Conservation (phyloP, 2,888 invertebrate genomes). For the Allygus modestus region DNA sequence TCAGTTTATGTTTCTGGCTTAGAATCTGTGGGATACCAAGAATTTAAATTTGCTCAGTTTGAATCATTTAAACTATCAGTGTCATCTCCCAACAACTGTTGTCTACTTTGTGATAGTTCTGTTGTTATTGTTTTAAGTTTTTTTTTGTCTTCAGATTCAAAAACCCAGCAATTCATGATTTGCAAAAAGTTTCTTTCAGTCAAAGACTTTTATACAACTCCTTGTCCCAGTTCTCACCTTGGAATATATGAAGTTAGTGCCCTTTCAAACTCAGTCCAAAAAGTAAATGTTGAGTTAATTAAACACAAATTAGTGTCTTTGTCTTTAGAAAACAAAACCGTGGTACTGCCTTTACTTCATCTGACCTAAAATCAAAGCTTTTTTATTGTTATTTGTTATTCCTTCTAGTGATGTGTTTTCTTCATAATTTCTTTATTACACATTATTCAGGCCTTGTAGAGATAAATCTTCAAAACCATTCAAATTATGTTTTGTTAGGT, state of each 20-base stretch:
- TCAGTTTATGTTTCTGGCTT: not conserved
- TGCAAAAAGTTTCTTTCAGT: not conserved
- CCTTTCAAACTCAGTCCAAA: not conserved
- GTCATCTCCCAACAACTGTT: not conserved
- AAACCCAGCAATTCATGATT: not conserved
- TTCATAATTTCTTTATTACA: not conserved
- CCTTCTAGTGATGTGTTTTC: too few species aligned
- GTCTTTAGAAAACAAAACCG: not conserved
- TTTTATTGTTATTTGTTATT: too few species aligned
- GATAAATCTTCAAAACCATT: too few species aligned
- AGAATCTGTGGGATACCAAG: not conserved
- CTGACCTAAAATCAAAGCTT: not conserved
- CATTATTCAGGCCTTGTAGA: not conserved
- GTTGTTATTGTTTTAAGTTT: not conserved
- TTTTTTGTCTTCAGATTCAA: not conserved
- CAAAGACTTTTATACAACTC: not conserved
- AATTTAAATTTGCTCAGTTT: not conserved
- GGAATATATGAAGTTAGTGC: not conserved
- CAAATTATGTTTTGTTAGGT: too few species aligned
- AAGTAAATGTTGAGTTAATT: not conserved
- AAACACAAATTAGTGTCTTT: not conserved
- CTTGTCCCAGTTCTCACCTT: slow-evolving; percentile 8
- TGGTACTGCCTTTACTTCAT: not conserved
- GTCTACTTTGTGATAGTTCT: not conserved
- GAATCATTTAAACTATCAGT: not conserved